A percentile compares a stretch with the other conserved stretches of the same genome.
These are phyloP conservation scores for Brachymystax lenok DNA, from an alignment of 2,797 vertebrate genomes.

Conservation along the genomic window DNA sequence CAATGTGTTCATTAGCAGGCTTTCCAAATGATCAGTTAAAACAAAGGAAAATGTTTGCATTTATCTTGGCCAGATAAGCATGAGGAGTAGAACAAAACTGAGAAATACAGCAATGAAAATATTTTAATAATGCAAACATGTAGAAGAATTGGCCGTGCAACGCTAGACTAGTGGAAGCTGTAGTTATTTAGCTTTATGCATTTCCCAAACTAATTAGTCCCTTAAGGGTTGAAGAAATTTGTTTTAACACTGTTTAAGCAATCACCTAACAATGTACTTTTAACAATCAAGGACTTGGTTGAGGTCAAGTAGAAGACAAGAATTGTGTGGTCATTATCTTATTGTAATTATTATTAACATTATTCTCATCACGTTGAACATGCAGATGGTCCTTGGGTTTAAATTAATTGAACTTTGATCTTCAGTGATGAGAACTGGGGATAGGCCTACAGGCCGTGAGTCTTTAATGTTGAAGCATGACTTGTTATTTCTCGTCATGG, in stretches of 20 bases:
- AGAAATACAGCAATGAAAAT: background rate
- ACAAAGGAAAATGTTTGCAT: slow-evolving; percentile 12
- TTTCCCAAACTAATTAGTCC: background rate
- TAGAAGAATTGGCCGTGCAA: background rate
- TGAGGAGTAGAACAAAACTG: slow-evolving; percentile 28
- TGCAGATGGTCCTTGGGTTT: background rate
- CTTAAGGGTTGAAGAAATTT: background rate
- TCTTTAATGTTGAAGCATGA: background rate
- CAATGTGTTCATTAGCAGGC: slow-evolving; percentile 39
- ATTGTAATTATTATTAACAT: background rate
- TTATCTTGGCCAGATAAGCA: slow-evolving; percentile 36
- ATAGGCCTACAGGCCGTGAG: background rate
- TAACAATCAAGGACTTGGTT: background rate
- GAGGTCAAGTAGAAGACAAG: background rate
- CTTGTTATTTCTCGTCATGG: slow-evolving; percentile 16
- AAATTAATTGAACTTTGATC: background rate
- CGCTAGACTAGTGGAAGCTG: background rate
- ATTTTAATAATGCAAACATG: slow-evolving; percentile 29
- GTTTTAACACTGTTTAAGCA: background rate
- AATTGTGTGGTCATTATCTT: background rate
- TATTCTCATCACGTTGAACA: background rate
- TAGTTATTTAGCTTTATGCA: background rate
- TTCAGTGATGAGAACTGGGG: background rate
- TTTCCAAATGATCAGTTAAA: slow-evolving; percentile 46
- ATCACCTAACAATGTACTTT: background rate